Percentiles rank a stretch among this genome's conserved stretches.
phyloP scores from a whole-genome alignment of 2,888 invertebrate genomes.

The Microctonus hyperodae region DNA sequence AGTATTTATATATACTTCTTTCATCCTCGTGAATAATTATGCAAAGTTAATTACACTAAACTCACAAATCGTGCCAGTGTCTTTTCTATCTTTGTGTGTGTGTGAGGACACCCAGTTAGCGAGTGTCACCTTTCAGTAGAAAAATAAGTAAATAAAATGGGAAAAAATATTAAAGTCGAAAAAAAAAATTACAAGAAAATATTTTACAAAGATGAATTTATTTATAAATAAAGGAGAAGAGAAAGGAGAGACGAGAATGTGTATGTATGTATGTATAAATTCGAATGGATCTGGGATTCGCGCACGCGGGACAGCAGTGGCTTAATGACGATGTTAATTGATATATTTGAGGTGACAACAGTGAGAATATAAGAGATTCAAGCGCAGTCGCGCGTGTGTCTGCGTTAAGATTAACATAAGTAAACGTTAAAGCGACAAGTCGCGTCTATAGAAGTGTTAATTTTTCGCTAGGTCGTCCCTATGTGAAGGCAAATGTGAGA shows the following conservation, averaged over 20 bases:
- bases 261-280: no score
- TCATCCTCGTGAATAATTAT: slow-evolving; percentile 30
- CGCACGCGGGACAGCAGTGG: slow-evolving; percentile 21
- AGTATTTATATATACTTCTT: background rate
- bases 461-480: slow-evolving; percentile 48
- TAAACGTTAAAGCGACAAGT: slow-evolving; percentile 51
- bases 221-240: slow-evolving; percentile 6
- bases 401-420: slow-evolving; percentile 58
- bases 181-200: background rate
- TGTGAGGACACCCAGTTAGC: slow-evolving; percentile 10
- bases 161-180: slow-evolving; percentile 1
- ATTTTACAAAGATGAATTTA: background rate
- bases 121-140: slow-evolving; percentile 2
- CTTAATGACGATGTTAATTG: slow-evolving; percentile 62
- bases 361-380: background rate
- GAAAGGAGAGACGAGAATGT: slow-evolving; percentile 8
- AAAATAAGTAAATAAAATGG: background rate
- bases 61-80: slow-evolving; percentile 16
- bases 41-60: slow-evolving; percentile 29
- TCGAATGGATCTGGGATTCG: slow-evolving; percentile 20
- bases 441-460: slow-evolving; percentile 56
- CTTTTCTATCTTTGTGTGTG: background rate
- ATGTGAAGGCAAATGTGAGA: slow-evolving; percentile 1
- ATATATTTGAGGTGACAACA: slow-evolving; percentile 57
- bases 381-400: slow-evolving; percentile 35